Conservation (phyloP, 2,888 invertebrate genomes). For the Urechis unicinctus region DNA sequence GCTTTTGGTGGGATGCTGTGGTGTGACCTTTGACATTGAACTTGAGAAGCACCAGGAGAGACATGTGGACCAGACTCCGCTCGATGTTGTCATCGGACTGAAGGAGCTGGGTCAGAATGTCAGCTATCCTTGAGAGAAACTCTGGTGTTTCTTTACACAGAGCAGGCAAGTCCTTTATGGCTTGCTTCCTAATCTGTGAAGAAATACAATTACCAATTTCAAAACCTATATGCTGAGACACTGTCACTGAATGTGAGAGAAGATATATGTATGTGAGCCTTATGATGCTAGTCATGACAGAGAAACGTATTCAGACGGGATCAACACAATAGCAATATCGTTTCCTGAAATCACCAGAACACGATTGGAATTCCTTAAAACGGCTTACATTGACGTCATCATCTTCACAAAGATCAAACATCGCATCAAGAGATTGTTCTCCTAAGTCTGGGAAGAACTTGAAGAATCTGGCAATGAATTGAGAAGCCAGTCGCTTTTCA, state of each 20-base stretch:
- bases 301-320: too few species aligned
- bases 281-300: too few species aligned
- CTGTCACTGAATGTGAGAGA: too few species aligned
- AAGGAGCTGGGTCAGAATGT: constrained; percentile 83
- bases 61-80: constrained; percentile 74
- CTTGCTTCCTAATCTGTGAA: constrained; percentile 81
- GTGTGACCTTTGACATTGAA: constrained; percentile 43
- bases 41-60: constrained; percentile 67
- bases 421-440: constrained; percentile 83
- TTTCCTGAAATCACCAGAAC: neutral
- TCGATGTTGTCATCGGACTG: constrained; percentile 74
- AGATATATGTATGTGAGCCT: too few species aligned
- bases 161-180: constrained; percentile 81
- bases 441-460: constrained; percentile 80
- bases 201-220: too few species aligned
- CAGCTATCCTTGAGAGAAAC: constrained; percentile 78
- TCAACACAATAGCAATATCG: too few species aligned
- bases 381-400: constrained; percentile 77
- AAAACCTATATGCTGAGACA: too few species aligned
- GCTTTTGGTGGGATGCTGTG: too few species aligned
- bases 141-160: constrained; percentile 80
- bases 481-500: constrained; percentile 87
- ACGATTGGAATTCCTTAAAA: neutral
- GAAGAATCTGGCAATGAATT: constrained; percentile 91
- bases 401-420: constrained; percentile 92